A percentile compares a stretch with the other conserved stretches of the same genome.
These are phyloP conservation scores for Pemphigus obesinymphae DNA, from an alignment of 1,140 invertebrate genomes.

Conservation along the genomic window DNA sequence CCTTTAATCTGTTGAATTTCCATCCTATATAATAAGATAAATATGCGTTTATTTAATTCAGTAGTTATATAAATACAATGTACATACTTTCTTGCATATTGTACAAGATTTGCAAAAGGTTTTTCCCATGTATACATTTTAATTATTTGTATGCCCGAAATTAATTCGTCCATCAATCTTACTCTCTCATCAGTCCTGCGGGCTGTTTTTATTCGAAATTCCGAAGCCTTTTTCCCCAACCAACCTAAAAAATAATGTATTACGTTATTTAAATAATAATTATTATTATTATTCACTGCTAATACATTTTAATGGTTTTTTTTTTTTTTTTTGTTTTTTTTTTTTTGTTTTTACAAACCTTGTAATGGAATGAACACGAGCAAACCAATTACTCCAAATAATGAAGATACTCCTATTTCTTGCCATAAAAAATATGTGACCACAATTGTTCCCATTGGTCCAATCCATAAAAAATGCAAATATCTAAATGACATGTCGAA, in stretches of 20 bases:
- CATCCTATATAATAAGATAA: conserved; percentile 49
- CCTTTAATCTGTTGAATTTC: conserved; percentile 62
- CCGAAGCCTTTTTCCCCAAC: conserved; percentile 66
- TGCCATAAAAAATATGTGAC: conserved; percentile 71
- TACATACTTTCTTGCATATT: conserved; percentile 58
- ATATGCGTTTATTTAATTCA: not conserved
- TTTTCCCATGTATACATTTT: conserved; percentile 90
- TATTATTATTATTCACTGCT: no score
- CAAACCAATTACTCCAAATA: conserved; percentile 73
- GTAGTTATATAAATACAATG: conserved; percentile 64
- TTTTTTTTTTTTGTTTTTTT: no score
- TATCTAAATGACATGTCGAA: conserved; percentile 66
- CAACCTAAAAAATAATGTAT: conserved; percentile 69
- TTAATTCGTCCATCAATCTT: conserved; percentile 82
- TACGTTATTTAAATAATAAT: not conserved
- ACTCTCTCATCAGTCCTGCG: conserved; percentile 76
- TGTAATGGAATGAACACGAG: conserved; percentile 79
- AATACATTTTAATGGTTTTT: no score
- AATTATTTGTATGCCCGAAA: conserved; percentile 81
- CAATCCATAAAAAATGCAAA: conserved; percentile 73
- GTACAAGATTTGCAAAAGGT: conserved; percentile 65
- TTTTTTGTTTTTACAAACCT: no score
- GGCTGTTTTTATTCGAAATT: conserved; percentile 62
- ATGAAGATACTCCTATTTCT: conserved; percentile 66
- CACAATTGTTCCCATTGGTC: conserved; percentile 72